Evolutionary conservation across 1,140 invertebrate species (phyloP).

Genomic region (Rhagoletis zephyria): DNA sequence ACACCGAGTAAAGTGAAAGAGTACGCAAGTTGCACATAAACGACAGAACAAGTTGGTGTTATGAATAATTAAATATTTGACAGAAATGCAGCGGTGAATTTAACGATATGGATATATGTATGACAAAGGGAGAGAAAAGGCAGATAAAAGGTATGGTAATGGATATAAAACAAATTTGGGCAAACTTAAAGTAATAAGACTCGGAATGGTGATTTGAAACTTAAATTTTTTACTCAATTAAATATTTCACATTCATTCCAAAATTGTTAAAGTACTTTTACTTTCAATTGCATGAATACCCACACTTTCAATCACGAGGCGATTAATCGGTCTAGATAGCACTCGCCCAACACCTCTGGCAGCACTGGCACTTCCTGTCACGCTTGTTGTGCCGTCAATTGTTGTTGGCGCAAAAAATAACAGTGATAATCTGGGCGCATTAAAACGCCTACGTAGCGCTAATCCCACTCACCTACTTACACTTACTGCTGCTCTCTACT

Average conservation of each 20-base stretch:
- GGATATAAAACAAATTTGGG: background rate
- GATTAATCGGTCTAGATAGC: conserved; percentile 24
- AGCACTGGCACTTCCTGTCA: conserved; percentile 11
- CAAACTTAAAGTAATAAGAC: background rate
- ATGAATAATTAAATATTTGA: conserved; percentile 73
- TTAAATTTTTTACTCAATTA: background rate
- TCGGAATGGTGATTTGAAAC: too few species aligned
- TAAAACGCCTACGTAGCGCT: conserved; percentile 23
- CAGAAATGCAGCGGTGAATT: conserved; percentile 56
- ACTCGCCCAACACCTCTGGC: background rate
- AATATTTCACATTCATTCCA: background rate
- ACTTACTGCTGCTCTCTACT: background rate
- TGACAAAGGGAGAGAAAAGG: background rate
- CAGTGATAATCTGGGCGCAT: conserved; percentile 5
- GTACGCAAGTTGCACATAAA: conserved; percentile 25
- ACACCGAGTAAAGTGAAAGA: background rate
- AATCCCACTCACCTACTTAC: conserved; percentile 3
- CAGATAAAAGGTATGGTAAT: background rate
- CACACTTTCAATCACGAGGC: conserved; percentile 11
- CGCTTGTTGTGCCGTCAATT: background rate
- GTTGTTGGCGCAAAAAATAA: background rate
- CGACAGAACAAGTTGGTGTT: conserved; percentile 60
- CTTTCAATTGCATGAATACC: background rate
- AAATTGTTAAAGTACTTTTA: background rate
- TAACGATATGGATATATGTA: background rate